Evolutionary conservation across 35 echinoderm and acorn worm species (phyloP).

Genomic region (Ptychodera flava): DNA sequence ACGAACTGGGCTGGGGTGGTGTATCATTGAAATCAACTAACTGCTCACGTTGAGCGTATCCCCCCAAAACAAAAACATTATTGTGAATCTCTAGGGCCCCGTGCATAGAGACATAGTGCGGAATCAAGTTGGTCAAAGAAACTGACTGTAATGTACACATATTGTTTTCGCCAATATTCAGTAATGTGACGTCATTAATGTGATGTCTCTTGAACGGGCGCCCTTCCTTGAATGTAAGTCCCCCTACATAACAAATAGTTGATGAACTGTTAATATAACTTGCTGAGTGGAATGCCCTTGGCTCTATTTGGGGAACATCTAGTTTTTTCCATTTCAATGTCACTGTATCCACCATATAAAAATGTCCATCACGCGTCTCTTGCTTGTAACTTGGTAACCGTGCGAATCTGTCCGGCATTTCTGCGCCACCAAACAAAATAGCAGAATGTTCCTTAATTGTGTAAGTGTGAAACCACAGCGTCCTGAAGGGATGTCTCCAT

Average conservation of each 20-base stretch:
- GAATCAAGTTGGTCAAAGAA: not conserved
- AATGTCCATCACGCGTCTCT: not conserved
- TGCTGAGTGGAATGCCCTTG: not conserved
- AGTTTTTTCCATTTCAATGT: not conserved
- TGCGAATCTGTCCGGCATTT: not conserved
- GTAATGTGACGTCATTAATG: not conserved
- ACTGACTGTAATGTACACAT: not conserved
- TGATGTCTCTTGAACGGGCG: not conserved
- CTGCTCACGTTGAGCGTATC: not conserved
- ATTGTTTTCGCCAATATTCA: not conserved
- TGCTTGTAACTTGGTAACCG: not conserved
- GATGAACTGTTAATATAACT: not conserved
- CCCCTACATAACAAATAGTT: not conserved
- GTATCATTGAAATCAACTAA: not conserved
- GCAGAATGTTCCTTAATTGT: not conserved
- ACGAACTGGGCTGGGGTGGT: not conserved
- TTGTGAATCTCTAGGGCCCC: not conserved
- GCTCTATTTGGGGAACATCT: not conserved
- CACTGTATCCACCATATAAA: not conserved
- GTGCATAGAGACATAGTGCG: not conserved
- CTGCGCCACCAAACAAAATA: not conserved
- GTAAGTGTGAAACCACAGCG: not conserved
- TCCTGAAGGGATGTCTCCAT: not conserved
- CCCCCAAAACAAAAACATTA: not conserved
- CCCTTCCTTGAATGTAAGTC: not conserved